Conservation (phyloP, 1,140 invertebrate species). For the Cepaea nemoralis region DNA sequence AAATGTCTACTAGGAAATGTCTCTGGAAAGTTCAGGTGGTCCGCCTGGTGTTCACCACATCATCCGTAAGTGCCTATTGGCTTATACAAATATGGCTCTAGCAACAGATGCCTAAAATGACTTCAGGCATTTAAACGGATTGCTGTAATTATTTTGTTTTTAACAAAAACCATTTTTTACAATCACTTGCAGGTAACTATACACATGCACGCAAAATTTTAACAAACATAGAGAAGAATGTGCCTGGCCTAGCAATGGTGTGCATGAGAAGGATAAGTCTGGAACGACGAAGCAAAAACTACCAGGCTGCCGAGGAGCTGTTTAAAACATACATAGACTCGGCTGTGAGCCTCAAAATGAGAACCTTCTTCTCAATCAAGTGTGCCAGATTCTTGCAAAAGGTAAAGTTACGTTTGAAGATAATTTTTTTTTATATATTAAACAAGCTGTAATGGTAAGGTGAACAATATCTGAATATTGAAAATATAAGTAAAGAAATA, state of each 20-base stretch:
- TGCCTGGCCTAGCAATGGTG: slow-evolving; percentile 79
- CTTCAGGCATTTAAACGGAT: too few relatives aligned
- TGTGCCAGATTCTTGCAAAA: slow-evolving; percentile 90
- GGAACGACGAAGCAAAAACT: slow-evolving; percentile 83
- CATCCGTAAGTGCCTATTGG: neutral
- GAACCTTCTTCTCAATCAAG: slow-evolving; percentile 90
- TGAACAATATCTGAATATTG: neutral
- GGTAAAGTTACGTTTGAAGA: slow-evolving; percentile 72
- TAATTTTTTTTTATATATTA: neutral
- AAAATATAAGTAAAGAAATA: too few relatives aligned
- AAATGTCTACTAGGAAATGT: too few relatives aligned
- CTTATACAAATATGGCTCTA: too few relatives aligned
- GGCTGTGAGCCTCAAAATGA: slow-evolving; percentile 75
- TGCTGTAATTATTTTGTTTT: too few relatives aligned
- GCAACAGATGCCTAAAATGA: too few relatives aligned
- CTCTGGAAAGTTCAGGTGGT: too few relatives aligned
- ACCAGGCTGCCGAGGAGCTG: slow-evolving; percentile 82
- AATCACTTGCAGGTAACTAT: slow-evolving; percentile 76
- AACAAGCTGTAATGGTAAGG: neutral
- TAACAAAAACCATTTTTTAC: neutral
- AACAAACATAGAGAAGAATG: slow-evolving; percentile 84
- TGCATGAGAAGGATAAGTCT: slow-evolving; percentile 85
- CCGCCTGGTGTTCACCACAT: too few relatives aligned
- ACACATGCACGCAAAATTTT: slow-evolving; percentile 85
- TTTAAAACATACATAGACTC: slow-evolving; percentile 84